phyloP scores from a whole-genome alignment of 2,888 invertebrate species.

The Oscheius sp. region DNA sequence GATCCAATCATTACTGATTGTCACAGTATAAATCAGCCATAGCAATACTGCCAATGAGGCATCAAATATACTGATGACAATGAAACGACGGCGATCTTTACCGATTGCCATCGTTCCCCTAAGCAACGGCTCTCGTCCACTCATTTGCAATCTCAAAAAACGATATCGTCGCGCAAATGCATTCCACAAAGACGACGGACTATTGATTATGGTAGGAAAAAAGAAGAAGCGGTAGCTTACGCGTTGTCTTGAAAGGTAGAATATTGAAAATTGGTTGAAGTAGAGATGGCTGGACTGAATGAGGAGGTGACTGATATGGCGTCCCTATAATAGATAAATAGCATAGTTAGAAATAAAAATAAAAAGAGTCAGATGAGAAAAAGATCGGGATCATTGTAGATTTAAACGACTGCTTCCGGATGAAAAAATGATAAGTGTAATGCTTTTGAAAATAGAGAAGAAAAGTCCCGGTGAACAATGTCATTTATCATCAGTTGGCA shows the following conservation, averaged over 20 bases:
- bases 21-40: conserved; percentile 63
- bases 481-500: neutral
- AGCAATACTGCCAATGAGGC: conserved; percentile 54
- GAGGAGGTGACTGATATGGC: conserved; percentile 8
- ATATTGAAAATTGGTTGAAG: conserved; percentile 25
- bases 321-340: neutral
- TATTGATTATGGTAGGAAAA: too few relatives aligned
- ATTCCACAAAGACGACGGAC: conserved; percentile 15
- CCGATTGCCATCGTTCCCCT: conserved; percentile 4
- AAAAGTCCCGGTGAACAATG: neutral
- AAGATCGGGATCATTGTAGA: too few relatives aligned
- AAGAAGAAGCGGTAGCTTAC: neutral
- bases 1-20: conserved; percentile 56
- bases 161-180: conserved; percentile 11
- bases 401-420: too few relatives aligned
- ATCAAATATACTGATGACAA: conserved; percentile 62
- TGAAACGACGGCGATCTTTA: conserved; percentile 41
- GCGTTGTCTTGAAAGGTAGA: conserved; percentile 25
- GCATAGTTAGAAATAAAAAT: too few relatives aligned
- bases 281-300: conserved; percentile 11
- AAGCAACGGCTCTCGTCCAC: conserved; percentile 19
- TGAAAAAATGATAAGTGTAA: too few relatives aligned
- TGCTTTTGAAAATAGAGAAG: too few relatives aligned
- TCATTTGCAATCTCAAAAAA: conserved; percentile 19
- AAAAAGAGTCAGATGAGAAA: too few relatives aligned